A percentile compares a stretch with the other conserved stretches of the same genome.
These are phyloP conservation scores for Pseudorasbora parva DNA, from an alignment of 2,113 vertebrate species.

Conservation along the genomic window DNA sequence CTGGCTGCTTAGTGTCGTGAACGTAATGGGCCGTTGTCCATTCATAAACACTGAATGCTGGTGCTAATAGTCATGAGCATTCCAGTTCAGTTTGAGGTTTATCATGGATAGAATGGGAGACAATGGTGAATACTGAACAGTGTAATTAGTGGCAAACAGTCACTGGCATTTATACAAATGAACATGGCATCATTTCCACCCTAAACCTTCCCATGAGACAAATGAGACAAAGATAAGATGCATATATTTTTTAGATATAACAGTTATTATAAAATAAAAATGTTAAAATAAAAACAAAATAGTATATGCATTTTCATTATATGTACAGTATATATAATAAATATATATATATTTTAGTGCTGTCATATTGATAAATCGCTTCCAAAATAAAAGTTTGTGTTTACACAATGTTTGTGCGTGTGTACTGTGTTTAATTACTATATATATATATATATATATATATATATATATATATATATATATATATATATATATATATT, in stretches of 20 bases:
- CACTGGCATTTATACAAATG: conserved; percentile 2
- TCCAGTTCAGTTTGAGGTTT: not conserved
- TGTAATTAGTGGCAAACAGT: not conserved
- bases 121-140: conserved; percentile 11
- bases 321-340: too few species aligned
- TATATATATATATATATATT: too few species aligned
- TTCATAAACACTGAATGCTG: conserved; percentile 43
- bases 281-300: too few species aligned
- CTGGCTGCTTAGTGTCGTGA: conserved; percentile 33
- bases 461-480: too few species aligned
- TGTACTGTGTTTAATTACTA: too few species aligned
- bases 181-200: not conserved
- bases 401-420: too few species aligned
- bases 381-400: too few species aligned
- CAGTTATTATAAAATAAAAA: not conserved
- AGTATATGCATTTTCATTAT: too few species aligned
- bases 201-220: not conserved
- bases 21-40: conserved; percentile 34
- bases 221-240: not conserved
- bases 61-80: not conserved
- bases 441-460: too few species aligned
- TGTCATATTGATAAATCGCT: too few species aligned
- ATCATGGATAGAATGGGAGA: not conserved
- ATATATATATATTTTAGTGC: too few species aligned
- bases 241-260: not conserved